phyloP scores from a whole-genome alignment of 2,888 invertebrate species.

The Beris morrisii region DNA sequence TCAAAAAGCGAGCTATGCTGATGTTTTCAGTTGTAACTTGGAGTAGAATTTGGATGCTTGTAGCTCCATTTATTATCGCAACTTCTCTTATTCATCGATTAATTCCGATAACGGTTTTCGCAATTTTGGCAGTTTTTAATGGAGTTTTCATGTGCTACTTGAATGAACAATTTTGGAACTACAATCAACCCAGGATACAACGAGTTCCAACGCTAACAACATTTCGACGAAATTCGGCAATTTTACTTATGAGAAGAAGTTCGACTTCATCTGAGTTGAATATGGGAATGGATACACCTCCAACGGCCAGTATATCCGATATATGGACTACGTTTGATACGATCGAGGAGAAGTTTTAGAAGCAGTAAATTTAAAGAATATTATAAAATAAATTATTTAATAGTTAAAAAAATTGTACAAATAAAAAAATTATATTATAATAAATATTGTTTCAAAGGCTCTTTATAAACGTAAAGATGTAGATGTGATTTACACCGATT shows the following conservation, averaged over 20 bases:
- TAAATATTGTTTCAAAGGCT: not conserved
- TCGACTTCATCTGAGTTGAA: slow-evolving; percentile 40
- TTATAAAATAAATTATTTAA: not conserved
- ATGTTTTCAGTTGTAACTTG: slow-evolving; percentile 50
- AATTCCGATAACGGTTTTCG: slow-evolving; percentile 50
- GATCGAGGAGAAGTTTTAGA: slow-evolving; percentile 19
- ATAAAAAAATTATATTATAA: not conserved
- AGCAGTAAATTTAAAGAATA: not conserved
- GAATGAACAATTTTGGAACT: slow-evolving; percentile 50
- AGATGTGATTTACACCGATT: no score
- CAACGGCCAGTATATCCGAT: slow-evolving; percentile 33
- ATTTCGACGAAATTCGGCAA: slow-evolving; percentile 47
- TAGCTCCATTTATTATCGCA: slow-evolving; percentile 49
- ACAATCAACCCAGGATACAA: slow-evolving; percentile 46
- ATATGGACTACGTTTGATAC: slow-evolving; percentile 24
- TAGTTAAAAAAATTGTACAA: not conserved
- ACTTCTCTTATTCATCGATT: slow-evolving; percentile 48
- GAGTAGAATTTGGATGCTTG: slow-evolving; percentile 49
- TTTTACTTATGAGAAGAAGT: slow-evolving; percentile 45
- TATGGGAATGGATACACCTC: slow-evolving; percentile 13
- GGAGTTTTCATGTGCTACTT: slow-evolving; percentile 49
- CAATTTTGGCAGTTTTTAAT: slow-evolving; percentile 49
- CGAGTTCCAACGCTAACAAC: slow-evolving; percentile 50
- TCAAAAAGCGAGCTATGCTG: slow-evolving; percentile 46
- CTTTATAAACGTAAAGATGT: no score